Conservation (phyloP, 2,888 invertebrate genomes). For the Campopleginae sp. region DNA sequence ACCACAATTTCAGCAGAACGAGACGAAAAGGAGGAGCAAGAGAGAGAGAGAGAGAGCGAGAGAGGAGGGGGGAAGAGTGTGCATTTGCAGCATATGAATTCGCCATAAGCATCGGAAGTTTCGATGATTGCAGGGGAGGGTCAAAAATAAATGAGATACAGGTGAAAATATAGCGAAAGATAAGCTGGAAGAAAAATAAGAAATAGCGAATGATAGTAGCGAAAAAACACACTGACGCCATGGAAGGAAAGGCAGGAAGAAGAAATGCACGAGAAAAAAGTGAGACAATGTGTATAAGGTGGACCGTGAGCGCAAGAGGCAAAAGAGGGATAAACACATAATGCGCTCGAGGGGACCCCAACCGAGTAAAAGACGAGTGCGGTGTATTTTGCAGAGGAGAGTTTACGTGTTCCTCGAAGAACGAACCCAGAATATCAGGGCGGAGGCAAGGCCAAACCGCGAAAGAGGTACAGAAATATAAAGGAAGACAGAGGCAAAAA, state of each 20-base stretch:
- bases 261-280: constrained; percentile 29
- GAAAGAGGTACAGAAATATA: constrained; percentile 54
- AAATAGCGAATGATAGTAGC: background rate
- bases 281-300: constrained; percentile 65
- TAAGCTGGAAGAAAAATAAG: background rate
- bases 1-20: constrained; percentile 2
- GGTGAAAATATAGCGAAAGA: background rate
- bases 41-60: constrained; percentile 3
- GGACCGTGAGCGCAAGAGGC: constrained; percentile 63
- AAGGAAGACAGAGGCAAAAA: background rate
- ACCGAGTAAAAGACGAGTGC: constrained; percentile 58
- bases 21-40: background rate
- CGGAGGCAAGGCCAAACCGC: constrained; percentile 70
- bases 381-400: constrained; percentile 68
- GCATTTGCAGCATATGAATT: constrained; percentile 32
- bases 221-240: background rate
- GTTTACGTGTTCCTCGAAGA: constrained; percentile 81
- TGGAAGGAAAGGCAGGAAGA: constrained; percentile 21
- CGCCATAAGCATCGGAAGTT: constrained; percentile 26
- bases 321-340: constrained; percentile 80
- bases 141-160: constrained; percentile 25
- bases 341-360: constrained; percentile 75
- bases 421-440: constrained; percentile 62
- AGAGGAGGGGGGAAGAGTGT: background rate
- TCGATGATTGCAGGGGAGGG: constrained; percentile 56